Base-by-base conservation (phyloP, 2,797 vertebrate genomes). In the Melanotaenia boesemani region DNA sequence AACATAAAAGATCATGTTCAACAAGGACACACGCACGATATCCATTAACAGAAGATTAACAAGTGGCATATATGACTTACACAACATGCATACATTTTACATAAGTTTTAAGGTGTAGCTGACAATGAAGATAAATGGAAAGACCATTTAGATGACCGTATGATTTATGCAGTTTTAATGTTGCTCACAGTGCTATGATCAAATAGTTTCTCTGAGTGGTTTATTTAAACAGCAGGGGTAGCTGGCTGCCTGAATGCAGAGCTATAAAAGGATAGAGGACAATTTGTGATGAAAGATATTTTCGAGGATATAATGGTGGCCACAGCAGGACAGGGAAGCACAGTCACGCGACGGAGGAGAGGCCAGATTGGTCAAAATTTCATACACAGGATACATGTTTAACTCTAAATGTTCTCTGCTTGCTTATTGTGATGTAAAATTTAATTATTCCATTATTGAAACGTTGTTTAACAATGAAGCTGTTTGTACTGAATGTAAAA, bases 271-370 rank as follows among this genome's bases (percentile, higher is more conserved):
- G 62, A 76, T 60, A 72, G 55, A 61, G 74, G 36, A 55, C 64
- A 62, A 76, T 71, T 71, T 77, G 70, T 52, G 72, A 87, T 61
- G 80, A 82, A 67, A 41, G 82, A 77, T 77, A 80, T 89, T 84
- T 79, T 80, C 72, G 81, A 79, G 68, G 67, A 69, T 79, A 83
- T 88, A 85, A 87, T 87, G 82, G 77, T 24, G 52, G 69, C 84
- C 82, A 80, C 77, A 76, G 79, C 74, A 68, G 70, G 72, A 69
- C 24, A 20, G 55, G 24, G 50, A 82, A 73, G 59, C 59, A 67
- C 0, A 82, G 85, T 89, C 88, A 90, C 73, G 87, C 86, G 80
- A 82, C 2, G 37, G 41, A 70, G 67, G 63, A 64, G 56, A 63
- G 63, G 72, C 55, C 58, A 46, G 56, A 63, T 70, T 76, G 57